Conservation (phyloP, 2,113 vertebrate species). For the Phainopepla nitens region DNA sequence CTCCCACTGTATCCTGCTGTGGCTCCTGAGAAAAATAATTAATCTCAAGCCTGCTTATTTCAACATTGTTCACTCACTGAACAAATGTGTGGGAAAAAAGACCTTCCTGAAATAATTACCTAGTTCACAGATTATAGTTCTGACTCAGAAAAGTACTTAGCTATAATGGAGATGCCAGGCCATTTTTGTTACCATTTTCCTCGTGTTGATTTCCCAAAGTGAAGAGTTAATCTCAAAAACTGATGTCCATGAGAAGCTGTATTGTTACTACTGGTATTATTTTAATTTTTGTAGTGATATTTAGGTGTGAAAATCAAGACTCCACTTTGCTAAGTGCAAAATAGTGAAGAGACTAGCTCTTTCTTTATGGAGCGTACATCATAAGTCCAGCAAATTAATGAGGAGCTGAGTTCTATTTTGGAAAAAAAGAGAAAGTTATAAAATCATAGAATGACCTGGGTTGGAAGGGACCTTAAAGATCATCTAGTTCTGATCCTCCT, state of each 20-base stretch:
- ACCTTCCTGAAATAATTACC: constrained; percentile 22
- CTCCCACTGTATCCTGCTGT: constrained; percentile 18
- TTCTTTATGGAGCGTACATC: neutral
- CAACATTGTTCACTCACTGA: constrained; percentile 6
- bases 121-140: neutral
- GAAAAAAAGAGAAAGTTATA: neutral
- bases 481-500: neutral
- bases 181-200: neutral
- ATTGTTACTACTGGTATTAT: neutral
- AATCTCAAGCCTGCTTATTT: constrained; percentile 38
- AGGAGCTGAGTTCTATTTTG: neutral
- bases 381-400: neutral
- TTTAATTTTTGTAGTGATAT: neutral
- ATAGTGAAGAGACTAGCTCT: neutral
- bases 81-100: neutral
- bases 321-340: neutral
- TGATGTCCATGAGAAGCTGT: neutral
- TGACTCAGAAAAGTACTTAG: neutral
- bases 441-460: neutral
- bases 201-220: neutral
- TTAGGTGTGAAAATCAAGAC: neutral
- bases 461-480: neutral
- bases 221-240: neutral
- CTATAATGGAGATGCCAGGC: neutral
- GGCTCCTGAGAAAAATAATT: constrained; percentile 40